Base-by-base conservation (phyloP, 2,888 invertebrate species). In the Napeogenes inachia region DNA sequence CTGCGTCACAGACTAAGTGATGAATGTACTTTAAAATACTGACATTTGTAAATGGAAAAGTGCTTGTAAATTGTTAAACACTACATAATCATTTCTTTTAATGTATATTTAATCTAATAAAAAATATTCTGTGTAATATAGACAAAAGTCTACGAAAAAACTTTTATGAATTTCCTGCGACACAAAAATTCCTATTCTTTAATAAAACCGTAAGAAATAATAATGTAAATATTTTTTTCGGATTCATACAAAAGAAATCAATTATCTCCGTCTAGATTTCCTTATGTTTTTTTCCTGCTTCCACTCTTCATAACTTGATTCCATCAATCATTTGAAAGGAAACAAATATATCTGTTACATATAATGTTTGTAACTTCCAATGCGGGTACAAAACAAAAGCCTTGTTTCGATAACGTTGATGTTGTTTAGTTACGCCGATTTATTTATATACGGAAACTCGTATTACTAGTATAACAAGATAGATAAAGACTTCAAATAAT, bases 1-100 rank as follows among this genome's bases (percentile, higher is more conserved):
- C 68, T 65, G 59, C 58, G 62, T 65, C 68, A 62, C 61, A 47
- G 56, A n/a, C 54, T 60, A 60, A 63, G 62, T 67, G 63, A 63
- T 62, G 65, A 69, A 60, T 50, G 59, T 61, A 57, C 59, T 57
- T 42, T 59, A 54, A 13, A 54, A 54, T 30, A 64, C 46, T 60
- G 61, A 66, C 55, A 47, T 59, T 55, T 55, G 35, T 60, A 66
- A 63, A 63, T 62, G 54, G 60, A 57, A 57, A 57, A 57, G 53
- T 32, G 32, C 45, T 45, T 62, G 21, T 57, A 50, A 12, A 50
- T 30, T 30, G 50, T 50, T 30, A 50, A 50, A 50, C 30, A 12
- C 50, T 10, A 2, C 21, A 21, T 21, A 21, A 21, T 21, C 21
- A 21, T 21, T 21, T 21, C 21, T 21, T 21, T 21, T 21, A 21